Conservation (phyloP, 2,797 vertebrate species). For the Galago senegalensis region DNA sequence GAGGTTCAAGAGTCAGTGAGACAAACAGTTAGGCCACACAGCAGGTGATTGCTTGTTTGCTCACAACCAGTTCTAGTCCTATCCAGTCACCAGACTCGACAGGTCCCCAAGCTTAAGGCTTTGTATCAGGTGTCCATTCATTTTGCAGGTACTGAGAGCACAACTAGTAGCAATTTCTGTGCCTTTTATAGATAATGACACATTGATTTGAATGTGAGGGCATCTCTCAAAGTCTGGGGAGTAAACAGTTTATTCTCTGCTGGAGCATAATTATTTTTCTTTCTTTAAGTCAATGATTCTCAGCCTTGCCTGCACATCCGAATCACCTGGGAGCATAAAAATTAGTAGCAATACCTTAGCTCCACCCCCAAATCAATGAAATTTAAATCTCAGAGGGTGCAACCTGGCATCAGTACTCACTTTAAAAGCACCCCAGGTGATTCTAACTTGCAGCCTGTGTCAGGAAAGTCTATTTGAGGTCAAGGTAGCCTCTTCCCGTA, state of each 20-base stretch:
- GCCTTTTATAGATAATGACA: slow-evolving; percentile 43
- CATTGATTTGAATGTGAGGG: slow-evolving; percentile 65
- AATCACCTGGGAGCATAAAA: slow-evolving; percentile 48
- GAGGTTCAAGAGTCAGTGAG: not conserved
- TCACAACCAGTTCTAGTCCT: not conserved
- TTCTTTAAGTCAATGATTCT: slow-evolving; percentile 65
- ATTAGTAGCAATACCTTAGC: slow-evolving; percentile 14
- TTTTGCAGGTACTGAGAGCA: not conserved
- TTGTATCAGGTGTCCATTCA: not conserved
- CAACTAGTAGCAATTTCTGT: slow-evolving; percentile 37
- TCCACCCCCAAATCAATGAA: slow-evolving; percentile 49
- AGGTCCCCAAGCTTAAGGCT: not conserved
- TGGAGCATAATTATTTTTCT: slow-evolving; percentile 65
- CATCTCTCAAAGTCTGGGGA: slow-evolving; percentile 14
- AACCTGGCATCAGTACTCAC: not conserved
- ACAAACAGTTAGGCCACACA: fast-evolving
- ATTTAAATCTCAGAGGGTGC: slow-evolving; percentile 49
- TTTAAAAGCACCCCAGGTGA: not conserved
- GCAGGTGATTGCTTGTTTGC: not conserved
- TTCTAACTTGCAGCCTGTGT: not conserved
- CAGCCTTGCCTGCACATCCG: slow-evolving; percentile 4
- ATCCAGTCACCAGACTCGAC: not conserved
- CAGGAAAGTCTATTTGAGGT: slow-evolving; percentile 37
- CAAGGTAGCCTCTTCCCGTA: not conserved
- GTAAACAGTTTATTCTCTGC: not conserved